Evolutionary conservation across 2,888 invertebrate genomes (phyloP), one percentile per base, ranked within the genome.

Genomic region (Spatulosminthurus flaviceps): DNA sequence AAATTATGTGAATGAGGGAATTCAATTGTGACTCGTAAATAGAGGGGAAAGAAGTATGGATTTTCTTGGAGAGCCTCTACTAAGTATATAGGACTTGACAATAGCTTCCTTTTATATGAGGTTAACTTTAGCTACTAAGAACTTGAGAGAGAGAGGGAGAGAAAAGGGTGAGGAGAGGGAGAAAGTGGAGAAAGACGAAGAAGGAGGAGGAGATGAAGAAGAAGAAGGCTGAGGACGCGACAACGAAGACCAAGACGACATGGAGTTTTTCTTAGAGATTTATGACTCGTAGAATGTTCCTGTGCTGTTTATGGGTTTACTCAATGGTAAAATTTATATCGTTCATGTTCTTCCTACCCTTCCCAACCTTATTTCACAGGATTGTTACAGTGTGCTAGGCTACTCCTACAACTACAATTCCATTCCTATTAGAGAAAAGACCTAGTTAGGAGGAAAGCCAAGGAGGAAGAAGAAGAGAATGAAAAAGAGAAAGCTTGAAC

Each of bases 271-370:
- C 64, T 26, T 67, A 19, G 74, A 82, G 82, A 82, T 82, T 82
- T 82, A 82, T 81, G 78, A 76, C 79, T 79, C 34, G 43, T 74
- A 71, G 78, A 82, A 81, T 80, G 80, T 74, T 80, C 81, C 77
- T 78, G 76, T 75, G 75, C 80, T 81, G 82, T 82, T 82, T 82
- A 82, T 82, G 82, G 82, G 80, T 79, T 82, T 81, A 81, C 77
- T 82, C 79, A 79, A 82, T 82, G 79, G 79, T 79, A 69, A 77
- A 81, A 81, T 81, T 81, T 81, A 81, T 79, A 75, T 70, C 61
- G 78, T 70, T 51, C 60, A 70, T 51, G 51, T 51, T 51, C 51
- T 5, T 51, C n/a, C 51, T 51, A 51, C 16, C 51, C 51, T 51
- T 34, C 41, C 41, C 9, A 9, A 51, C 51, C 29, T 29, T 71